phyloP scores from a whole-genome alignment of 2,113 vertebrate species.

The Melanerpes formicivorus region DNA sequence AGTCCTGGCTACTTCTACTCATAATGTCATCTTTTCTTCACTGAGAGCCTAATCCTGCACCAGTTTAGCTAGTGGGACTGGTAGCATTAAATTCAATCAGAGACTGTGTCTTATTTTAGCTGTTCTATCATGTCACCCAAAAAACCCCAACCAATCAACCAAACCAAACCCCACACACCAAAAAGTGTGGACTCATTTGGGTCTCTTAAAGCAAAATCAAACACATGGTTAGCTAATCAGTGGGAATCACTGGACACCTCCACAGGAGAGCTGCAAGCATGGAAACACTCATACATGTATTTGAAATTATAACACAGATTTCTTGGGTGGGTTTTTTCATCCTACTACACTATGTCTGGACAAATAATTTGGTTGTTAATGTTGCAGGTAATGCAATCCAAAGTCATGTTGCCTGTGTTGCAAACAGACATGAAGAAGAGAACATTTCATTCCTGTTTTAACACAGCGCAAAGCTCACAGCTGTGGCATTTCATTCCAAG shows the following conservation, averaged over 20 bases:
- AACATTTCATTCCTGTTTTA: conserved; percentile 21
- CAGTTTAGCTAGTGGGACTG: not conserved
- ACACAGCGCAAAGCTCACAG: not conserved
- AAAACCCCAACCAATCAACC: not conserved
- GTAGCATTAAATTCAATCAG: not conserved
- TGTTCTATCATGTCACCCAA: not conserved
- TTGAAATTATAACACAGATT: conserved; percentile 32
- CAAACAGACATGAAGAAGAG: not conserved
- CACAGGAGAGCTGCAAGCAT: conserved; percentile 14
- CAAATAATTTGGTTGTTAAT: conserved; percentile 47
- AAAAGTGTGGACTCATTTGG: not conserved
- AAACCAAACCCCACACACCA: not conserved
- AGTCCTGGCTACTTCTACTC: not conserved
- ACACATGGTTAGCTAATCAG: conserved; percentile 40
- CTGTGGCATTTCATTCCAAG: conserved; percentile 5
- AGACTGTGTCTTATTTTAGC: not conserved
- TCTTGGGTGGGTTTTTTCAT: conserved; percentile 3
- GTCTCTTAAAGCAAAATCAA: not conserved
- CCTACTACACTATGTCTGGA: not conserved
- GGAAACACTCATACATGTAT: not conserved
- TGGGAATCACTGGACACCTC: conserved; percentile 39
- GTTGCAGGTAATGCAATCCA: not conserved
- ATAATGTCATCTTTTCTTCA: not conserved
- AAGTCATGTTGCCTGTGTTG: not conserved
- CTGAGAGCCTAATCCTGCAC: not conserved